Conservation (phyloP, 2,113 vertebrate species). For the Nestor notabilis region DNA sequence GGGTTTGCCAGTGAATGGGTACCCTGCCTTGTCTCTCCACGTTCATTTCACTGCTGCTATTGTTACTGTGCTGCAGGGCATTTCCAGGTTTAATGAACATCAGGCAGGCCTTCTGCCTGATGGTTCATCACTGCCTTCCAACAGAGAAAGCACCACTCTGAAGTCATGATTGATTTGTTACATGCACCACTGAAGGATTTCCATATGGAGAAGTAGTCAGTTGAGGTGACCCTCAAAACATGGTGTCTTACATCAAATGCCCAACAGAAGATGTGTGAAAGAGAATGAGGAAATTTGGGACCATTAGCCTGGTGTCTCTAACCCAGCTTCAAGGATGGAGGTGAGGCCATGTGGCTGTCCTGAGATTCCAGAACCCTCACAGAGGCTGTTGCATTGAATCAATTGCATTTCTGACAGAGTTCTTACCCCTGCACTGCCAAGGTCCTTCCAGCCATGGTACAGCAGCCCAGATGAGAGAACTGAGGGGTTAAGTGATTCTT, state of each 20-base stretch:
- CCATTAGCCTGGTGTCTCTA: neutral
- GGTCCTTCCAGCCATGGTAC: fast-evolving
- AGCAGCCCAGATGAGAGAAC: neutral
- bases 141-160: neutral
- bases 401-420: fast-evolving
- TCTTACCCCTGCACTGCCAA: neutral
- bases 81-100: neutral
- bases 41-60: neutral
- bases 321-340: neutral
- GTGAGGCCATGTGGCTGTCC: neutral
- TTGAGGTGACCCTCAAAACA: conserved; percentile 1
- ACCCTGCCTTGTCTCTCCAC: neutral
- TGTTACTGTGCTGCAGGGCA: neutral
- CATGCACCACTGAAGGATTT: neutral
- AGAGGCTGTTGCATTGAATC: neutral
- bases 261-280: neutral
- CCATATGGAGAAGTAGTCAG: neutral
- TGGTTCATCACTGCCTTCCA: neutral
- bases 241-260: neutral
- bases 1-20: neutral
- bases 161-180: neutral
- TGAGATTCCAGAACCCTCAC: neutral
- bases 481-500: neutral
- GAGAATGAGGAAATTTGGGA: neutral
- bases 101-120: neutral